Evolutionary conservation across 1,140 invertebrate species (phyloP), one percentile per base, ranked within the genome.

Genomic region (Bicyclus anynana): DNA sequence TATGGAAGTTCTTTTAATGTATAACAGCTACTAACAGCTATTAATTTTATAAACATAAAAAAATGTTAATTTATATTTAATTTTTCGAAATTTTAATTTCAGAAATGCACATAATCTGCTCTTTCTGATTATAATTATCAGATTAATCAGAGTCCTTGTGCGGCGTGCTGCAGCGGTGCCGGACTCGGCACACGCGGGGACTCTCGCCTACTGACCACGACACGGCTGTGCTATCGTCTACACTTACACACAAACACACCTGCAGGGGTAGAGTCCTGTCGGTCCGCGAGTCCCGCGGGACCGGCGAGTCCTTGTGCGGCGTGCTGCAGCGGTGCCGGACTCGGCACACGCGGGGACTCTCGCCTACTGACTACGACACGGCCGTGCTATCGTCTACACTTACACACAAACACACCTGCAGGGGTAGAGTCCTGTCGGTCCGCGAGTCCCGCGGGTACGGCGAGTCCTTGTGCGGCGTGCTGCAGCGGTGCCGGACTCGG

Each of bases 401-500:
- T n/a, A n/a, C n/a, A n/a, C n/a, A n/a, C n/a, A n/a, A n/a, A 53
- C 14, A 21, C 29, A 44, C 40, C 21, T 44, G 18, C 6, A 49
- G 16, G 1, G 51, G 38, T 17, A 53, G 14, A 21, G 35, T 27
- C 38, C 5, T 42, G 26, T 37, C 54, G 20, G 37, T 20, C 27
- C 37, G 14, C 47, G 44, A 47, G 14, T 47, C 53, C 7, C 42
- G 26, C 12, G 6, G 0, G 17, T 51, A 33, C 0, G 37, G 21
- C 18, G 40, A 17, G n/a, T 57, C 47, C 0, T 47, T 47, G 3
- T 47, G 26, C 21, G 53, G 53, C 21, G 53, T 56, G 35, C 53
- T 56, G 35, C 46, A 42, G 14, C 35, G 38, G 13, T 1, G 16
- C 1, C 5, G 10, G 4, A 12, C 13, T 21, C 17, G 10, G 10